Conservation (phyloP, 2,888 invertebrate genomes). For the Meiosimyza decipiens region DNA sequence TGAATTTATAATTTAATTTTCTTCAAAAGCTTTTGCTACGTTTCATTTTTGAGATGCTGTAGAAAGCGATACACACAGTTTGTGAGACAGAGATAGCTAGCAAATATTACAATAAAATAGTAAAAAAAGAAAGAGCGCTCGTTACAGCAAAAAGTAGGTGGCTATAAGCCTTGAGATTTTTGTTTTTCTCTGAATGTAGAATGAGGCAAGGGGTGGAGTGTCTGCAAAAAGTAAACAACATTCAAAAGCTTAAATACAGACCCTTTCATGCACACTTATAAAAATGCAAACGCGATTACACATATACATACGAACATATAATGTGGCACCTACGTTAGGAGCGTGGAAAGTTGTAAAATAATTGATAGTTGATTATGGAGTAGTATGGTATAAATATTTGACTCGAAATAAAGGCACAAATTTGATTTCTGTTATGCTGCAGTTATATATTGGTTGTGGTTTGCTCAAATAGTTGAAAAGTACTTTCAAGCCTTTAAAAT, state of each 20-base stretch:
- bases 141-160: background rate
- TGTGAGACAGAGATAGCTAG: background rate
- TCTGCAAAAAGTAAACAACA: constrained; percentile 16
- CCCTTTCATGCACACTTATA: background rate
- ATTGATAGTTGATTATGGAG: too few species aligned
- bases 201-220: background rate
- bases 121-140: background rate
- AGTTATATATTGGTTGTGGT: too few species aligned
- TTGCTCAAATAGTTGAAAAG: too few species aligned
- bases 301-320: background rate
- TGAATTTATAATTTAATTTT: constrained; percentile 37
- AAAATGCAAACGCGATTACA: background rate
- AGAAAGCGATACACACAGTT: background rate
- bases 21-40: constrained; percentile 31
- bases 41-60: constrained; percentile 22
- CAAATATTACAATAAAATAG: too few species aligned
- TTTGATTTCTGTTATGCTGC: too few species aligned
- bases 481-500: too few species aligned
- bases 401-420: too few species aligned
- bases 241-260: constrained; percentile 2
- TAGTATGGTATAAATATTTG: too few species aligned
- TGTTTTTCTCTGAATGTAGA: background rate
- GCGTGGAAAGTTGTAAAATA: too few species aligned
- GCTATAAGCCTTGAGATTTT: background rate
- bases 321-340: too few species aligned